Base-by-base conservation (phyloP, 2,888 invertebrate species). In the Conus canariensis region DNA sequence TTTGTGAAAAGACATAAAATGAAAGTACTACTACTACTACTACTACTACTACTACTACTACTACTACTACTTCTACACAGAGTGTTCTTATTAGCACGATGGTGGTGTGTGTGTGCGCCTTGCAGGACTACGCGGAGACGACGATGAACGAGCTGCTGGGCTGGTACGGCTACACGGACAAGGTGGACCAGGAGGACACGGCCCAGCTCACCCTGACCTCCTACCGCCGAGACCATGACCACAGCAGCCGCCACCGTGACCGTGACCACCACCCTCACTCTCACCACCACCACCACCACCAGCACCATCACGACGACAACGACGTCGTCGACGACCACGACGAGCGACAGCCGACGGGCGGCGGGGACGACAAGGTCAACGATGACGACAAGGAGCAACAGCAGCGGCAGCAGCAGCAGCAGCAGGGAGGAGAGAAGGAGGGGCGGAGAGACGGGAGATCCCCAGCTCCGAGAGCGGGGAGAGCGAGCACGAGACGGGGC, bases 141-240 rank as follows among this genome's bases (percentile, higher is more conserved):
- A 98, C 98, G 1, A 98, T 98, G 98, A 98, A 98, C 95, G 98
- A 98, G 96, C 97, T 98, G 91, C 97, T 98, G 58, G 98, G 98
- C 83, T 98, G 98, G 98, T 99, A 98, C 96, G 98, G 98, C 3
- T 98, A 98, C 96, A 98, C 97, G 91, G 97, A 97, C 92, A 97
- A 97, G 93, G 97, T 97, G 89, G 98, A 98, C 96, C 97, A 97
- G 67, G 96, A 97, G 88, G 97, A 97, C 95, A 97, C 97, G 14
- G 96, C 97, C 88, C 97, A 97, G 59, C 95, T 97, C 94, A 94
- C 96, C 95, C 91, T 96, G 88, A 95, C 96, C 56, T 93, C 94
- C 83, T 95, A 94, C 91, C 93, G 95, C 0, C 91, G 91, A 12
- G 83, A 92, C n/a, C 25, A 64, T 0, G 19, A 22, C 70, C 70